Percentiles rank a stretch among this genome's conserved stretches.
Conservation (phyloP, 2,797 vertebrate species). For the Sebastes iracundus region DNA sequence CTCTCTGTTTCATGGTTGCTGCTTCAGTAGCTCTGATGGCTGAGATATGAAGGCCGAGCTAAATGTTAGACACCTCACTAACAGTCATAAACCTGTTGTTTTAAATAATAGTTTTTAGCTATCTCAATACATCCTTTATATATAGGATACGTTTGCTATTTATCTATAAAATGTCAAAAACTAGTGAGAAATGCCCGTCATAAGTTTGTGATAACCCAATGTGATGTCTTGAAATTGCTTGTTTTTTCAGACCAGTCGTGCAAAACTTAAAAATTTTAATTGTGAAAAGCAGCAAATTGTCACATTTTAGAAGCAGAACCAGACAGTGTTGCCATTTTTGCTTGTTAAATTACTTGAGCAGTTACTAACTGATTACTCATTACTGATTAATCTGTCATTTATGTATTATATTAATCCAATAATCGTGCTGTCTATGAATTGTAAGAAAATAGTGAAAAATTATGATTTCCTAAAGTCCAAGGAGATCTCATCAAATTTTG, state of each 20-base stretch:
- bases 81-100: not conserved
- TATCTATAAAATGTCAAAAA: too few species aligned
- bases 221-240: too few species aligned
- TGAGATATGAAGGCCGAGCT: not conserved
- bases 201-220: not conserved
- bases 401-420: not conserved
- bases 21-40: not conserved
- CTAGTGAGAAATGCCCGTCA: too few species aligned
- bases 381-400: not conserved
- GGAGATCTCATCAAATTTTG: too few species aligned
- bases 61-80: not conserved
- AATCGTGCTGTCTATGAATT: too few species aligned
- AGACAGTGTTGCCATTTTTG: not conserved
- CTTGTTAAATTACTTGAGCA: not conserved
- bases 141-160: too few species aligned
- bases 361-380: not conserved
- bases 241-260: not conserved
- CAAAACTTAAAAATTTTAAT: not conserved
- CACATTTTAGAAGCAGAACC: not conserved
- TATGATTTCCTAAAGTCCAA: too few species aligned
- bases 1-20: not conserved
- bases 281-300: not conserved
- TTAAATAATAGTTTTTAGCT: not conserved
- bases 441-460: too few species aligned
- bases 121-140: too few species aligned